These are phyloP conservation scores for Callospermophilus lateralis DNA, from an alignment of 2,113 vertebrate species.

Conservation along the genomic window DNA sequence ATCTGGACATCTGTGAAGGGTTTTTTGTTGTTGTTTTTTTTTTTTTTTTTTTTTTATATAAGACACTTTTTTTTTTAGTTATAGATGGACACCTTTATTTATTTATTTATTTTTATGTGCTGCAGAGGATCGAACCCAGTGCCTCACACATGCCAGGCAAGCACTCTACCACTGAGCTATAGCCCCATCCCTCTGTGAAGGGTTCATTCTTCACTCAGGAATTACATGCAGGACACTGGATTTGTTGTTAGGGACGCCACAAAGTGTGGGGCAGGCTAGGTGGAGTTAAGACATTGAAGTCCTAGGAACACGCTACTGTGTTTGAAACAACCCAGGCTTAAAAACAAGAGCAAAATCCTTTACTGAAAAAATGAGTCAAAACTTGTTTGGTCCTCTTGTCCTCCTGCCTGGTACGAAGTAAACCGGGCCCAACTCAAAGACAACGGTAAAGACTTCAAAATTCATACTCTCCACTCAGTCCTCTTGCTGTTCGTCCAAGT, in stretches of 20 bases:
- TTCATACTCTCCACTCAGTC: neutral
- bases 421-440: neutral
- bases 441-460: neutral
- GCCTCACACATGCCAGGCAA: no score
- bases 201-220: neutral
- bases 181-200: neutral
- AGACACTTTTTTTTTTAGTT: no score
- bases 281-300: neutral
- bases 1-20: neutral
- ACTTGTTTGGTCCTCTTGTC: neutral
- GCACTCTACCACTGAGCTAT: no score
- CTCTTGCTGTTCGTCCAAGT: neutral
- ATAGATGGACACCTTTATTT: no score
- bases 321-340: conserved; percentile 4
- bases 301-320: neutral
- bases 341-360: neutral
- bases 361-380: neutral
- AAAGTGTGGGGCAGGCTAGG: neutral
- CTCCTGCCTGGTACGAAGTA: neutral
- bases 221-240: neutral
- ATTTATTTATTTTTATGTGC: no score
- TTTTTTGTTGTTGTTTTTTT: no score
- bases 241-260: neutral
- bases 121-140: no score
- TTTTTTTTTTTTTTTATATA: no score